These are phyloP conservation scores for Papilio demoleus DNA, from an alignment of 2,888 invertebrate species.

Conservation along the genomic window DNA sequence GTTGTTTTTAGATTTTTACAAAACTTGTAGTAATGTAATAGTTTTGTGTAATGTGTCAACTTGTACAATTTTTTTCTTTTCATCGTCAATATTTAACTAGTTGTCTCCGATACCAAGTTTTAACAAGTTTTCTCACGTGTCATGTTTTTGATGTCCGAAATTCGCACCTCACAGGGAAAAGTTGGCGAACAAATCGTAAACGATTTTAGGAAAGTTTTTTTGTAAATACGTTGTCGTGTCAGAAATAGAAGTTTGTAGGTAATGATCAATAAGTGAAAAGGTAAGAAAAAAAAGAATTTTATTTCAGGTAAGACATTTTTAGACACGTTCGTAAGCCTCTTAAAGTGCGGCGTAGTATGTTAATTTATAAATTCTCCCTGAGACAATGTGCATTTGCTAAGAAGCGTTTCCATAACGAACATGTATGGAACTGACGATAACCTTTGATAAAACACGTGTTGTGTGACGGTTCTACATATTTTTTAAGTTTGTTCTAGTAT, in stretches of 20 bases:
- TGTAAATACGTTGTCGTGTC: conserved; percentile 2
- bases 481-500: too few species aligned
- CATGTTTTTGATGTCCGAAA: conserved; percentile 28
- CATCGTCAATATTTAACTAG: conserved; percentile 12
- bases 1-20: background rate
- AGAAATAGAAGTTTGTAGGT: background rate
- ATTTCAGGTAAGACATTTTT: background rate
- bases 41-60: conserved; percentile 19
- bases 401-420: too few species aligned
- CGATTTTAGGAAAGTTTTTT: conserved; percentile 21
- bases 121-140: conserved; percentile 32
- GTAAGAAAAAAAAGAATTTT: background rate
- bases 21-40: background rate
- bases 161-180: conserved; percentile 7
- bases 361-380: background rate
- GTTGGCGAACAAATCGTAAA: background rate
- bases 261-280: background rate
- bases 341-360: too few species aligned
- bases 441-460: too few species aligned
- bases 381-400: too few species aligned
- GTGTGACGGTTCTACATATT: too few species aligned
- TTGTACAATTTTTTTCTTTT: conserved; percentile 25
- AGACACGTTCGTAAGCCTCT: background rate
- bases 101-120: conserved; percentile 1
- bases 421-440: too few species aligned